Evolutionary conservation across 92 coral and sea anemone species (phyloP).

Genomic region (Paramuricea clavata): DNA sequence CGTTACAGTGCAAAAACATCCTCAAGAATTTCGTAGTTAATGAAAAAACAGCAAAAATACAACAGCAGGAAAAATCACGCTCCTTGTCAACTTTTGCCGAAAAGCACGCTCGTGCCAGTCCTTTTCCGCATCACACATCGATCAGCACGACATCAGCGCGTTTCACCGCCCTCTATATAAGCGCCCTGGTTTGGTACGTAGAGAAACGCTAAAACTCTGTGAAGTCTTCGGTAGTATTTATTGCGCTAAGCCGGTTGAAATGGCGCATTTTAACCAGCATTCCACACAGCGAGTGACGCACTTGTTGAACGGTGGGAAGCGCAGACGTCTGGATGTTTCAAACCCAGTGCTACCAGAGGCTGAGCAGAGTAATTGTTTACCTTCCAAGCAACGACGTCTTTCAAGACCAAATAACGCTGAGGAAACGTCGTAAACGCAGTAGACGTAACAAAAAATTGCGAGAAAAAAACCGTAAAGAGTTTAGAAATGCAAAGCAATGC

Average conservation of each 20-base stretch:
- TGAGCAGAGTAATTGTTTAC: neutral
- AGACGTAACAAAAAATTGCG: neutral
- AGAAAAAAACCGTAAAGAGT: neutral
- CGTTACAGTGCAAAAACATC: too few species aligned
- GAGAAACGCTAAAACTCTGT: neutral
- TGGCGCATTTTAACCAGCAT: conserved; percentile 15
- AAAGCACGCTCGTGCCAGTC: too few species aligned
- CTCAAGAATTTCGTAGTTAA: too few species aligned
- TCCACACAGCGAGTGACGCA: conserved; percentile 29
- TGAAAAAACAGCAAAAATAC: too few species aligned
- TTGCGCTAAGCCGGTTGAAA: conserved; percentile 29
- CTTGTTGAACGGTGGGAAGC: conserved; percentile 17
- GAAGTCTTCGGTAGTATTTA: neutral
- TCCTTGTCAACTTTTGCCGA: too few species aligned
- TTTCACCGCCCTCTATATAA: too few species aligned
- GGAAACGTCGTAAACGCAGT: neutral
- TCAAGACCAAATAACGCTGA: conserved; percentile 14
- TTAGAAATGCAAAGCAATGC: neutral
- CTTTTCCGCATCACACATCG: too few species aligned
- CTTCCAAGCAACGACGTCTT: neutral
- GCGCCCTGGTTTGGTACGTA: neutral
- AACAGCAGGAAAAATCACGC: too few species aligned
- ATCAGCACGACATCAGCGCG: too few species aligned
- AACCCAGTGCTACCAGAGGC: conserved; percentile 1
- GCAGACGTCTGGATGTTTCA: conserved; percentile 8